phyloP scores from a whole-genome alignment of 2,113 vertebrate species.

The Tachuris rubrigastra region DNA sequence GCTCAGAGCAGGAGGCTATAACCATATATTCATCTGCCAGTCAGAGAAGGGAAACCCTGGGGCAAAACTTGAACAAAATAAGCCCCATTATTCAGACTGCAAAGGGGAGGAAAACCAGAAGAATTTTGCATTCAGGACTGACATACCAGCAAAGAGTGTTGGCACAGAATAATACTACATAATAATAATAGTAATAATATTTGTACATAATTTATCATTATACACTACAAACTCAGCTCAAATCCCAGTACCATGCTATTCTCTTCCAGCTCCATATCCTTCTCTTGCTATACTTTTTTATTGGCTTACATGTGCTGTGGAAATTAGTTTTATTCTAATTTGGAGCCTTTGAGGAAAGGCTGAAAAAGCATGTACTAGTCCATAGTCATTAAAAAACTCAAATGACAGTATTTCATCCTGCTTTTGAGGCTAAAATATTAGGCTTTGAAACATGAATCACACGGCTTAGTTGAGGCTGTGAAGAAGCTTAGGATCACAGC shows the following conservation, averaged over 20 bases:
- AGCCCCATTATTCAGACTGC: slow-evolving; percentile 22
- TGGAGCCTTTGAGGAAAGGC: slow-evolving; percentile 54
- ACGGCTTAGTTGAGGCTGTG: slow-evolving; percentile 41
- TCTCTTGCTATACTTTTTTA: slow-evolving; percentile 37
- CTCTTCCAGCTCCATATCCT: slow-evolving; percentile 36
- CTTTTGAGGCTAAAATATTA: slow-evolving; percentile 59
- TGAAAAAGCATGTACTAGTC: slow-evolving; percentile 49
- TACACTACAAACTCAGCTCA: slow-evolving; percentile 43
- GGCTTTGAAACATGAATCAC: slow-evolving; percentile 45
- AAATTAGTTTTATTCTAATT: slow-evolving; percentile 70
- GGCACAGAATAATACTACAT: slow-evolving; percentile 10
- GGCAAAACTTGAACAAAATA: slow-evolving; percentile 52
- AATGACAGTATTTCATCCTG: slow-evolving; percentile 65
- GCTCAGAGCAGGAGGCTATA: neutral
- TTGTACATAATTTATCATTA: slow-evolving; percentile 61
- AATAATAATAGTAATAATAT: slow-evolving; percentile 56
- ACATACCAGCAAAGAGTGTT: slow-evolving; percentile 11
- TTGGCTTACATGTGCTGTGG: slow-evolving; percentile 47
- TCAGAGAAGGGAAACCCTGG: slow-evolving; percentile 33
- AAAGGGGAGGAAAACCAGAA: neutral
- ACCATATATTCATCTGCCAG: slow-evolving; percentile 37
- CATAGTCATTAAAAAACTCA: slow-evolving; percentile 59
- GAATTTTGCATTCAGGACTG: slow-evolving; percentile 29
- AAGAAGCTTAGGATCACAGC: slow-evolving; percentile 51
- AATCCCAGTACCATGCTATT: neutral